A percentile compares a stretch with the other conserved stretches of the same genome.
Evolutionary conservation across 2,888 invertebrate species (phyloP).

Genomic region (Ectropis crepuscularia): DNA sequence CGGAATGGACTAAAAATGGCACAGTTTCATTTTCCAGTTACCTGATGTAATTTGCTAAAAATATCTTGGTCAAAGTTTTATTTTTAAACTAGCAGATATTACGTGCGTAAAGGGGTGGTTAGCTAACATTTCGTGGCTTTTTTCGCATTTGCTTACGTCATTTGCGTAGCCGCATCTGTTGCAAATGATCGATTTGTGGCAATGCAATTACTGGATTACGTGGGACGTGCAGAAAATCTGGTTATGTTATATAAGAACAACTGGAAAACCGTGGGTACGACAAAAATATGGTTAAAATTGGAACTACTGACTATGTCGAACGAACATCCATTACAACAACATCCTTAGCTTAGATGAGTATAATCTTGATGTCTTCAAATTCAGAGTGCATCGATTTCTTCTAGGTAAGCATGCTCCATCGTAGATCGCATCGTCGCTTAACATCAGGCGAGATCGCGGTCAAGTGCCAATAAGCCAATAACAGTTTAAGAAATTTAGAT

Average conservation of each 20-base stretch:
- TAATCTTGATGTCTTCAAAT: too few relatives aligned
- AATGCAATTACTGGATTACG: conserved; percentile 32
- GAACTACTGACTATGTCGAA: too few relatives aligned
- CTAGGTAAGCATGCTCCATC: too few relatives aligned
- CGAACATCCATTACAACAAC: too few relatives aligned
- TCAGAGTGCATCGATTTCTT: too few relatives aligned
- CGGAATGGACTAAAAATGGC: neutral
- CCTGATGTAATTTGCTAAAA: neutral
- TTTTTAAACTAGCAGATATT: conserved; percentile 6
- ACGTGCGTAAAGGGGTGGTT: conserved; percentile 4
- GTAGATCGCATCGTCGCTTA: too few relatives aligned
- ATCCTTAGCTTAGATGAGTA: too few relatives aligned
- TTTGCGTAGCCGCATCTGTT: conserved; percentile 22
- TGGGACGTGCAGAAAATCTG: conserved; percentile 34
- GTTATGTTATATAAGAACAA: conserved; percentile 30
- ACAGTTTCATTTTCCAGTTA: too few relatives aligned
- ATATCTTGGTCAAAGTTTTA: neutral
- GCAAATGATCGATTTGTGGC: conserved; percentile 36
- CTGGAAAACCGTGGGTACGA: neutral
- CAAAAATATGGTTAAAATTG: neutral
- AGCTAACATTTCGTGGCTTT: conserved; percentile 15
- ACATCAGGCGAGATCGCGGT: too few relatives aligned
- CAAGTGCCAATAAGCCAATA: too few relatives aligned
- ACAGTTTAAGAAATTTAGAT: too few relatives aligned
- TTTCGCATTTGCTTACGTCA: conserved; percentile 30